Base-by-base conservation (phyloP, 2,888 invertebrate species). In the Polydrusus tereticollis region DNA sequence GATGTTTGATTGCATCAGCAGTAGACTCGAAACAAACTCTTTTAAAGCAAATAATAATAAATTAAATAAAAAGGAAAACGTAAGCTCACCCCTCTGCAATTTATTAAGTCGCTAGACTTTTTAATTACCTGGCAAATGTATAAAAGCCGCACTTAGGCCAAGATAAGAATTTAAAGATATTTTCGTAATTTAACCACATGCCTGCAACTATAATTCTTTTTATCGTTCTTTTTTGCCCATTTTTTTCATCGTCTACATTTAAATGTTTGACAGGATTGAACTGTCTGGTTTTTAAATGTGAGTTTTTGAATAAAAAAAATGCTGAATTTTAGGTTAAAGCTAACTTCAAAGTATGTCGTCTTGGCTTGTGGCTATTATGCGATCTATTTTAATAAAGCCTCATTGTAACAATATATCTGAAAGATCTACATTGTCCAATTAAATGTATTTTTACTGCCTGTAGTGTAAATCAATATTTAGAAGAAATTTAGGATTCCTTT, bases 141-240 rank as follows among this genome's bases (percentile, higher is more conserved):
- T 67, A 59, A 67, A 67, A 67, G 59, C 67, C 47, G 21, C 59
- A 67, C 67, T 67, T 59, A 67, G 33, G 26, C 36, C 23, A 14
- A 59, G 67, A 67, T 67, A 67, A 67, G 59, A 59, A 67, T 67
- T 67, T 58, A 58, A 67, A 50, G 65, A 57, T 65, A 65, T 65
- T 65, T 65, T 57, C 26, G 55, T 65, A 57, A 57, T 65, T 65
- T 65, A 65, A 57, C 43, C 57, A 21, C 41, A 16, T 57, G 55
- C 10, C 41, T 18, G 58, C 1, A 12, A 23, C 58, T 29, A 29
- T 62, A 45, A 62, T 62, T 47, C 62, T 26, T 29, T 45, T 45
- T 62, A 62, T 62, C 47, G 62, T 18, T 18, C 29, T 62, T 45
- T 43, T 62, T 62, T 62, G 33, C 7, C 29, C 26, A 18, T 33